Evolutionary conservation across 1,140 invertebrate species (phyloP).

Genomic region (Apocrypta bakeri): DNA sequence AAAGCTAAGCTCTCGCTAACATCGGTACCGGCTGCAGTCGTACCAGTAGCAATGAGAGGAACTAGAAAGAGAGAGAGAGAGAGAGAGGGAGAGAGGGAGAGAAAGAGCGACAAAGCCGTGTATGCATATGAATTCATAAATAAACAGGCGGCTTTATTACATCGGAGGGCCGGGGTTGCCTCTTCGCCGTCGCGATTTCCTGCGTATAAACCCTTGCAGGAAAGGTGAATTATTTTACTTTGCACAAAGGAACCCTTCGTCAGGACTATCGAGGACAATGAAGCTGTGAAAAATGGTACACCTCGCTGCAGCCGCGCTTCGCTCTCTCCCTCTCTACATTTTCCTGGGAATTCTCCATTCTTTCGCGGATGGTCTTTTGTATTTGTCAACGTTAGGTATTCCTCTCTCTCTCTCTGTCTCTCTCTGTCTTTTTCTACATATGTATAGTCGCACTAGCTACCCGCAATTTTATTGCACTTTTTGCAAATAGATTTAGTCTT

Average conservation of each 20-base stretch:
- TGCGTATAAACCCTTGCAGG: constrained; percentile 7
- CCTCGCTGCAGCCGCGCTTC: constrained; percentile 52
- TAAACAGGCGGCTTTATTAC: constrained; percentile 49
- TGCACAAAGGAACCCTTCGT: constrained; percentile 60
- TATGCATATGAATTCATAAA: constrained; percentile 50
- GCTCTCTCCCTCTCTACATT: constrained; percentile 38
- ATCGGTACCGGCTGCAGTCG: not conserved
- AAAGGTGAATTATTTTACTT: constrained; percentile 58
- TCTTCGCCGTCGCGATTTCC: constrained; percentile 23
- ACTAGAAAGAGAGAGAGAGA: not conserved
- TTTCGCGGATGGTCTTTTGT: constrained; percentile 55
- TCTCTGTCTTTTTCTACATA: too few species aligned
- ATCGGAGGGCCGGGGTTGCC: not conserved
- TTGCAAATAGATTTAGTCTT: constrained; percentile 48
- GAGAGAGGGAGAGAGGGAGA: not conserved
- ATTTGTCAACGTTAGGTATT: constrained; percentile 55
- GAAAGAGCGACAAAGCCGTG: not conserved
- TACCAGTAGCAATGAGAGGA: not conserved
- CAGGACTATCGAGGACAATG: constrained; percentile 62
- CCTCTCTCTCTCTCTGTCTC: not conserved
- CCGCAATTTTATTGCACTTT: constrained; percentile 46
- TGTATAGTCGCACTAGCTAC: not conserved
- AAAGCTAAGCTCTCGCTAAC: constrained; percentile 6
- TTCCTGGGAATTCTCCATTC: constrained; percentile 54
- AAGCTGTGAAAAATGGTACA: constrained; percentile 63